phyloP scores from a whole-genome alignment of 2,888 invertebrate species.

The Druceiella hillmani region DNA sequence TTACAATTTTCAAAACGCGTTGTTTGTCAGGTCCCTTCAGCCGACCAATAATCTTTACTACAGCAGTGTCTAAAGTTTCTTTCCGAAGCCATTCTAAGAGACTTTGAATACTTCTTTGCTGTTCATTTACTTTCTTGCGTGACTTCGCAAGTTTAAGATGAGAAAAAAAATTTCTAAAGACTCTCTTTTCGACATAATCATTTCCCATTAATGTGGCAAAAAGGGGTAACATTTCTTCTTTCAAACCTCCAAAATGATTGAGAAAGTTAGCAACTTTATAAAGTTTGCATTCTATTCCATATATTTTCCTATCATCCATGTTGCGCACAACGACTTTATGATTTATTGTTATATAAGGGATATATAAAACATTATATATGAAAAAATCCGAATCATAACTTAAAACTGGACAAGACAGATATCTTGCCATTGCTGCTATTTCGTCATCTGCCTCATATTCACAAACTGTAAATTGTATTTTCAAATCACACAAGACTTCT shows the following conservation, averaged over 20 bases:
- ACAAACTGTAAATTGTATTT: slow-evolving; percentile 64
- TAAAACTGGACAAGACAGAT: slow-evolving; percentile 77
- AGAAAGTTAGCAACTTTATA: slow-evolving; percentile 68
- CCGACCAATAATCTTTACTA: slow-evolving; percentile 59
- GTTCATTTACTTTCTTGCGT: slow-evolving; percentile 49
- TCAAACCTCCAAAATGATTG: slow-evolving; percentile 58
- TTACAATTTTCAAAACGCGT: slow-evolving; percentile 52
- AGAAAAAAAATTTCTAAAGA: slow-evolving; percentile 66
- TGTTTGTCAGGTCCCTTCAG: slow-evolving; percentile 52
- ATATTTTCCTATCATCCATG: slow-evolving; percentile 31
- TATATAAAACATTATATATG: slow-evolving; percentile 77
- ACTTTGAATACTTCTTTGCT: slow-evolving; percentile 64
- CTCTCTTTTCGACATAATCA: slow-evolving; percentile 70
- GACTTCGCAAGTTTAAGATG: slow-evolving; percentile 56
- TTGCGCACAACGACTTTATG: slow-evolving; percentile 36
- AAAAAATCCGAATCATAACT: slow-evolving; percentile 95
- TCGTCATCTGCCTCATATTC: slow-evolving; percentile 89
- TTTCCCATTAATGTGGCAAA: slow-evolving; percentile 83
- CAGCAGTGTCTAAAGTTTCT: slow-evolving; percentile 63
- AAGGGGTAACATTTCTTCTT: slow-evolving; percentile 65
- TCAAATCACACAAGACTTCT: slow-evolving; percentile 60
- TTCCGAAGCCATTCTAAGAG: slow-evolving; percentile 72
- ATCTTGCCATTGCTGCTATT: slow-evolving; percentile 74
- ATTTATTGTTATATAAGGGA: slow-evolving; percentile 68
- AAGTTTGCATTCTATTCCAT: slow-evolving; percentile 60